These are phyloP conservation scores for Oreamnos americanus DNA, from an alignment of 2,113 vertebrate genomes.

Conservation along the genomic window DNA sequence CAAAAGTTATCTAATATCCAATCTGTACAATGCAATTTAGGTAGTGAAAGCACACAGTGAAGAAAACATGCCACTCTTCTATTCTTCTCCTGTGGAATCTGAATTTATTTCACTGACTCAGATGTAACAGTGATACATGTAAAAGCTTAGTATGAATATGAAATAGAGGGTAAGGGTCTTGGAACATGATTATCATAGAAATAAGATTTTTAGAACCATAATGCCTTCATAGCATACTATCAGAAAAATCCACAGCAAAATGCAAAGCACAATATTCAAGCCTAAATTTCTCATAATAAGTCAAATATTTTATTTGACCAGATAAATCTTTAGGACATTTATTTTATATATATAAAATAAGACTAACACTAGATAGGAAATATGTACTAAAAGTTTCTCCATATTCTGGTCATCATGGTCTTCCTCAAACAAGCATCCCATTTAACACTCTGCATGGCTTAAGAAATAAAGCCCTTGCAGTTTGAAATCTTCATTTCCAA, in stretches of 20 bases:
- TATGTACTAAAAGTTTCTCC: neutral
- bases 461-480: neutral
- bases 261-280: neutral
- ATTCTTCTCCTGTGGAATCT: neutral
- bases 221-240: neutral
- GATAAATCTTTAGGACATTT: neutral
- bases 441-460: neutral
- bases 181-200: neutral
- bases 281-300: neutral
- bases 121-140: neutral
- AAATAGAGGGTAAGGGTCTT: neutral
- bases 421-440: neutral
- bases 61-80: neutral
- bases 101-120: constrained; percentile 27
- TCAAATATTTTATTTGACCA: constrained; percentile 32
- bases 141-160: neutral
- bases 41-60: neutral
- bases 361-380: neutral
- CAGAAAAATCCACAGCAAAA: constrained; percentile 4
- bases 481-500: neutral
- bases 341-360: constrained; percentile 7
- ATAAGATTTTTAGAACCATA: constrained; percentile 27
- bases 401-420: neutral
- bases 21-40: neutral
- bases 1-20: neutral